Evolutionary conservation across 92 coral and sea anemone genomes (phyloP).

Genomic region (Parazoanthus swiftii): DNA sequence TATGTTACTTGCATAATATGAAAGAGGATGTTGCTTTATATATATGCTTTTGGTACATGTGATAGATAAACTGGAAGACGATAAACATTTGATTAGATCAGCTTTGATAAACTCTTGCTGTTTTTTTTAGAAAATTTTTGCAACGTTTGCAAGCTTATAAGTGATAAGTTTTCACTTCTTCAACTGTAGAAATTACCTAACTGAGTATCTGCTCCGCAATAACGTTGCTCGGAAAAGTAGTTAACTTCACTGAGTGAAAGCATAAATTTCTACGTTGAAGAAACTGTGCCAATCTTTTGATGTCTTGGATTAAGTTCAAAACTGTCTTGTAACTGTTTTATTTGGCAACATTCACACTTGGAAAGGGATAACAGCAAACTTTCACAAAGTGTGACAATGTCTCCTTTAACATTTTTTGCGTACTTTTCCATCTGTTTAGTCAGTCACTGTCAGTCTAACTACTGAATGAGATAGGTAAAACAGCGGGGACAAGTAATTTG

Average conservation of each 20-base stretch:
- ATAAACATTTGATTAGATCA: background rate
- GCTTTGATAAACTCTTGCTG: background rate
- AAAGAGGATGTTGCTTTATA: background rate
- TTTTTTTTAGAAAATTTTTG: background rate
- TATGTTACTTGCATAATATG: background rate
- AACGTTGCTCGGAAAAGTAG: background rate
- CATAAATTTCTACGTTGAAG: background rate
- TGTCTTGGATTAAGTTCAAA: background rate
- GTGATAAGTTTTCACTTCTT: background rate
- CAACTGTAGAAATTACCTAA: background rate
- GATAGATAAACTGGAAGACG: background rate
- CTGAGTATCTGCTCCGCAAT: background rate
- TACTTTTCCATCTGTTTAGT: background rate
- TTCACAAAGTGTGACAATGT: background rate
- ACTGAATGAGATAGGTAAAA: too few relatives aligned
- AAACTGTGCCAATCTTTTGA: background rate
- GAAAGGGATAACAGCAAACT: background rate
- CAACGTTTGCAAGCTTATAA: background rate
- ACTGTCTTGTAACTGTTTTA: background rate
- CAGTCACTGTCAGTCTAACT: background rate
- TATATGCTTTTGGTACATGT: background rate
- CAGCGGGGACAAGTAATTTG: background rate
- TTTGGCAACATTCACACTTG: background rate
- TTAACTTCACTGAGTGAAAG: background rate
- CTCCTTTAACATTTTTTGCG: background rate